These are phyloP conservation scores for Microplitis mediator DNA, from an alignment of 1,140 invertebrate genomes.

Conservation along the genomic window DNA sequence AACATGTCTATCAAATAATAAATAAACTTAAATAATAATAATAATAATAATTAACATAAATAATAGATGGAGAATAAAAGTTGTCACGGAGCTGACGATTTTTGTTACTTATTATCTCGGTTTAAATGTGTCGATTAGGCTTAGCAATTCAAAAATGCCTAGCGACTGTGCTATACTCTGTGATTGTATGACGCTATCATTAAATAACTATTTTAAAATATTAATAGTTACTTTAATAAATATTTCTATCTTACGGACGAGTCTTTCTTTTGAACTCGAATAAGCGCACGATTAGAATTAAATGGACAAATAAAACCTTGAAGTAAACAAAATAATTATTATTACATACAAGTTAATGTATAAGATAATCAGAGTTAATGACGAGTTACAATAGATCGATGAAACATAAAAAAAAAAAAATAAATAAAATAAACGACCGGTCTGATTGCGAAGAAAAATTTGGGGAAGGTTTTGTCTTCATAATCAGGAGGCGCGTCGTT, in stretches of 20 bases:
- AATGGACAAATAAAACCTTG: background rate
- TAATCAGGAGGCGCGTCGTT: conserved; percentile 27
- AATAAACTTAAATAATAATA: background rate
- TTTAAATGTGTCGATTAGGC: conserved; percentile 1
- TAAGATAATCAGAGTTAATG: conserved; percentile 7
- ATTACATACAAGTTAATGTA: background rate
- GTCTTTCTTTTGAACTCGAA: background rate
- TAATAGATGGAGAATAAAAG: conserved; percentile 2
- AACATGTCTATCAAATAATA: background rate
- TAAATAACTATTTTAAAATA: conserved; percentile 34
- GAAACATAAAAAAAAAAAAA: background rate
- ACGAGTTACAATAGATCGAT: background rate
- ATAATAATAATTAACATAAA: background rate
- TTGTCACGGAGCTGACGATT: background rate
- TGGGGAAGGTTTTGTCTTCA: conserved; percentile 57
- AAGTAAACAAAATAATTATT: background rate
- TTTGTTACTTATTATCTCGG: conserved; percentile 4
- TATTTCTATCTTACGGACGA: background rate
- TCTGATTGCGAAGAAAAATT: conserved; percentile 52
- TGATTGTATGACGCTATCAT: conserved; percentile 44
- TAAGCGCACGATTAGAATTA: conserved; percentile 6
- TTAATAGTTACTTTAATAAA: background rate
- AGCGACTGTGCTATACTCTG: conserved; percentile 52
- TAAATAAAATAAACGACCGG: background rate
- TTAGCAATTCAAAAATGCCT: conserved; percentile 36